Conservation (phyloP, 2,797 vertebrate species). For the Schizothorax lantsangensis region DNA sequence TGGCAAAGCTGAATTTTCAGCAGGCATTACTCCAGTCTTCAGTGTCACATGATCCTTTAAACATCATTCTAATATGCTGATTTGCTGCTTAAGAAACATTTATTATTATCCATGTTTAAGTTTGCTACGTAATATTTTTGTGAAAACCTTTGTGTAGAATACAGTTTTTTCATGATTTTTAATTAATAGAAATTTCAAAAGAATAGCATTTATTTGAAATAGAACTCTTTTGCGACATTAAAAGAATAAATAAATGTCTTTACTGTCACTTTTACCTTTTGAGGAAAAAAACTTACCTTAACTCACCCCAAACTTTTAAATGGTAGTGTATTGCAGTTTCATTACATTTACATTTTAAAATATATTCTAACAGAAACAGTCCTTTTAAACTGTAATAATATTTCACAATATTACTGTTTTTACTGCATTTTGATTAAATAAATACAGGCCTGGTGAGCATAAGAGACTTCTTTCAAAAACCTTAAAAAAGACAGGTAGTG, state of each 20-base stretch:
- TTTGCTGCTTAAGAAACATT: too few species aligned
- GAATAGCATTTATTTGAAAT: not conserved
- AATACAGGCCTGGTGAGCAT: not conserved
- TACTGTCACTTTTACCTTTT: not conserved
- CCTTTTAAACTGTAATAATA: not conserved
- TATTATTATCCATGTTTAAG: too few species aligned
- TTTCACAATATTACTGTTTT: constrained; percentile 1
- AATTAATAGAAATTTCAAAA: not conserved
- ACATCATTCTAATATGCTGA: too few species aligned
- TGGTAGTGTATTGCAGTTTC: not conserved
- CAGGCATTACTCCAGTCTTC: not conserved
- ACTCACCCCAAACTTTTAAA: not conserved
- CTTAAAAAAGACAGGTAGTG: not conserved
- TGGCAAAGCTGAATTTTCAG: not conserved
- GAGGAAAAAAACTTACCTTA: not conserved
- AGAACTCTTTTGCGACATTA: not conserved
- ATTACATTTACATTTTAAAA: not conserved
- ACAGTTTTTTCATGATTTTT: not conserved
- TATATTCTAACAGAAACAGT: not conserved
- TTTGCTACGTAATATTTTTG: not conserved
- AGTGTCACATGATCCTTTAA: too few species aligned
- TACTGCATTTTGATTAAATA: not conserved
- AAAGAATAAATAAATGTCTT: not conserved
- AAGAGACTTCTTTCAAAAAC: not conserved
- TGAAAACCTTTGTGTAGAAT: not conserved